phyloP scores from a whole-genome alignment of 2,888 invertebrate species.

The Leucophenga montana region DNA sequence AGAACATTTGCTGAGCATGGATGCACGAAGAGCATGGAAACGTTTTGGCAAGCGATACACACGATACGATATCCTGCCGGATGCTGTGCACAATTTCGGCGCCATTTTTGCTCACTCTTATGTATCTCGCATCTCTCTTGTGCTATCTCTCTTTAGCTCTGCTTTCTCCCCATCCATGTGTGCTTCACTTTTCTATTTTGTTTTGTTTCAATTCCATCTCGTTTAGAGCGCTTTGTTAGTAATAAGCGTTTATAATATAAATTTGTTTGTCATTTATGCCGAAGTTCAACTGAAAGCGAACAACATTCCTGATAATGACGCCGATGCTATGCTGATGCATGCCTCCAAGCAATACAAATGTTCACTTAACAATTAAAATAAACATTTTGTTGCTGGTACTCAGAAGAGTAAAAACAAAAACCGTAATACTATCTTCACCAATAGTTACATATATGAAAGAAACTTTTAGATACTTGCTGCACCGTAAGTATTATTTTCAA shows the following conservation, averaged over 20 bases:
- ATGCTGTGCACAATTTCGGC: conserved; percentile 2
- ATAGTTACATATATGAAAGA: no score
- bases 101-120: no score
- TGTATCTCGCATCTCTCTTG: no score
- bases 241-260: conserved; percentile 21
- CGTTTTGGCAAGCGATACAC: not conserved
- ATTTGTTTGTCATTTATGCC: not conserved
- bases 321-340: no score
- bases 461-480: no score
- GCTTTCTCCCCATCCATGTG: not conserved
- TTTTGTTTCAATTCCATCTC: not conserved
- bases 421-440: no score
- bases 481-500: no score
- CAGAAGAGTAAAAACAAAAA: no score
- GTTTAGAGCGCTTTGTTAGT: not conserved
- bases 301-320: conserved; percentile 67
- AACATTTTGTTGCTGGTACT: no score
- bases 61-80: conserved; percentile 11
- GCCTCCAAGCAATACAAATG: no score
- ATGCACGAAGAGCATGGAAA: not conserved
- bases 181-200: conserved; percentile 22
- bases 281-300: conserved; percentile 61
- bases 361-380: not conserved
- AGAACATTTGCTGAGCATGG: not conserved
- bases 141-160: no score